Conservation (phyloP, 92 coral and sea anemone genomes). For the Actinostola sp. region DNA sequence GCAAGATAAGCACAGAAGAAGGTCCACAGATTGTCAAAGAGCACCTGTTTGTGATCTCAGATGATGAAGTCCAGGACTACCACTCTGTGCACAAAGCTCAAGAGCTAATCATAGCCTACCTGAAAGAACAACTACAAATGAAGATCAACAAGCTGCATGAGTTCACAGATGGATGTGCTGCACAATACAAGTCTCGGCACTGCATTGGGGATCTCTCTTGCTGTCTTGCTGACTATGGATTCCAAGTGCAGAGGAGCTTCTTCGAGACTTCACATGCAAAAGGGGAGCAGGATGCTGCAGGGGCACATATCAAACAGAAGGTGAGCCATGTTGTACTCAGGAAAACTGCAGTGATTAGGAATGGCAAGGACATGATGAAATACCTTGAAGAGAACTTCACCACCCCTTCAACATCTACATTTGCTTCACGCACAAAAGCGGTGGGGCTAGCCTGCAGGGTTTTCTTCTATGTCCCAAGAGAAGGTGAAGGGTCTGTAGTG, state of each 20-base stretch:
- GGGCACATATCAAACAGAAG: conserved; percentile 61
- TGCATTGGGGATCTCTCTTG: conserved; percentile 63
- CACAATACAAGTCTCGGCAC: conserved; percentile 61
- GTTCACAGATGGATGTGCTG: conserved; percentile 68
- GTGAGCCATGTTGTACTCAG: conserved; percentile 64
- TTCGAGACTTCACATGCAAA: conserved; percentile 58
- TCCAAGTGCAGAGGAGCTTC: conserved; percentile 8
- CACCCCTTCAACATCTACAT: conserved; percentile 55
- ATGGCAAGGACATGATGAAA: conserved; percentile 44
- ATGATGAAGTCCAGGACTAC: conserved; percentile 49
- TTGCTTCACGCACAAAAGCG: conserved; percentile 34
- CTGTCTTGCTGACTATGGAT: conserved; percentile 54
- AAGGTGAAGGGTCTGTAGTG: conserved; percentile 43
- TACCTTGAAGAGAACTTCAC: conserved; percentile 28
- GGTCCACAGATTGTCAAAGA: conserved; percentile 43
- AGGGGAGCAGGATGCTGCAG: conserved; percentile 65
- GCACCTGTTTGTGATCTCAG: conserved; percentile 57
- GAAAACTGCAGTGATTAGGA: conserved; percentile 47
- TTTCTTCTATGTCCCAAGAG: conserved; percentile 47
- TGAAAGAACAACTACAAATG: conserved; percentile 15
- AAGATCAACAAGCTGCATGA: conserved; percentile 37
- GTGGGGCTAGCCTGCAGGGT: conserved; percentile 39
- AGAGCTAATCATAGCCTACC: conserved; percentile 24
- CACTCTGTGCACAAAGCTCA: conserved; percentile 57
- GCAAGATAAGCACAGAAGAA: conserved; percentile 49